Evolutionary conservation across 1,140 invertebrate genomes (phyloP), one percentile per base, ranked within the genome.

Genomic region (Trachelipus rathkii): DNA sequence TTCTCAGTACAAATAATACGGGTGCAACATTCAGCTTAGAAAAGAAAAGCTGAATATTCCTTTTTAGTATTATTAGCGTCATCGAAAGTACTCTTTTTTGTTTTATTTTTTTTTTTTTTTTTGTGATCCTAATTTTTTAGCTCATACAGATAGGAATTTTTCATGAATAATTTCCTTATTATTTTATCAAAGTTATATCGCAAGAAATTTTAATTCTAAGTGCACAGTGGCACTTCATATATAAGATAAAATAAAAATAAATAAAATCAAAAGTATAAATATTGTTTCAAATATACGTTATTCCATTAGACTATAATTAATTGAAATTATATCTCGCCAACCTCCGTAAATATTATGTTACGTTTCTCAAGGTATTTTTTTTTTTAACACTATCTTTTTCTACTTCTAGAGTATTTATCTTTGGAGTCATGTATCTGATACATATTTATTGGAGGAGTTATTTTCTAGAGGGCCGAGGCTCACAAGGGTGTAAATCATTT

Each of bases 1-100:
- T 76, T 74, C 75, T 79, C 75, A 79, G 78, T 79, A 79, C 78
- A 79, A 79, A 79, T 77, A 79, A 72, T 79, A 79, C 78, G 78
- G 78, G 78, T 79, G 75, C 78, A 77, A 72, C 75, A 74, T 74
- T 79, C 78, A 79, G 78, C 67, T 79, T 69, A 76, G 76, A 2
- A 76, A 75, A 79, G 6, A n/a, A 33, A 60, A 19, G 50, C 50
- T 60, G 50, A 60, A 60, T n/a, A 19, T 60, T 60, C n/a, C 50
- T 60, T 60, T 60, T 33, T 3, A 76, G 76, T 72, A 77, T 67
- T 79, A 75, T 79, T n/a, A n/a, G 78, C 72, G 78, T 77, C 78
- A 75, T 74, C 78, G 74, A 75, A 79, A 72, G 73, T 75, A 74
- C 33, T 33, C 33, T n/a, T 1, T n/a, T n/a, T n/a, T 1, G 33